These are phyloP conservation scores for Ochotona princeps DNA, from an alignment of 2,113 vertebrate species.

Conservation along the genomic window DNA sequence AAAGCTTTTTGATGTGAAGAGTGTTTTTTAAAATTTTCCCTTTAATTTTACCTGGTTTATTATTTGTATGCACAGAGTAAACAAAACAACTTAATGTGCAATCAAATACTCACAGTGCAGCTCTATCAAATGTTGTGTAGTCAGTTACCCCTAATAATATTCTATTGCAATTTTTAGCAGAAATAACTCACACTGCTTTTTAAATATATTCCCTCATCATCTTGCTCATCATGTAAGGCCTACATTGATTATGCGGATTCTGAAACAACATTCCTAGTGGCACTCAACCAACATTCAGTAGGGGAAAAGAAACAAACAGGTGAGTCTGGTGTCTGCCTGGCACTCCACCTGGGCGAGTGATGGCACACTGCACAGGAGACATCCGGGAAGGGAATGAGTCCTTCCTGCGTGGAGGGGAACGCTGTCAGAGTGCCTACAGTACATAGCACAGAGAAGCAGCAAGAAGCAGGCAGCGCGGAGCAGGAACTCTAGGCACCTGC, in stretches of 20 bases:
- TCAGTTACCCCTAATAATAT: background rate
- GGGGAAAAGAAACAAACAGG: too few relatives aligned
- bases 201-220: background rate
- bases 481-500: too few relatives aligned
- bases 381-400: accelerated
- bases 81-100: background rate
- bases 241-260: background rate
- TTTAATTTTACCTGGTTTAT: background rate
- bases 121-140: background rate
- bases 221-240: background rate
- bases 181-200: background rate
- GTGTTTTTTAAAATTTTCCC: background rate
- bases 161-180: background rate
- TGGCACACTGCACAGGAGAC: too few relatives aligned
- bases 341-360: too few relatives aligned
- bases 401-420: background rate
- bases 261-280: background rate
- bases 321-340: too few relatives aligned
- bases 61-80: background rate
- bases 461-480: too few relatives aligned
- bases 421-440: too few relatives aligned
- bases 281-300: too few relatives aligned
- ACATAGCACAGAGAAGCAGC: background rate
- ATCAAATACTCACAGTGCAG: background rate
- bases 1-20: background rate